Evolutionary conservation across 1,140 invertebrate genomes (phyloP), one percentile per base, ranked within the genome.

Genomic region (Pachypsylla venusta): DNA sequence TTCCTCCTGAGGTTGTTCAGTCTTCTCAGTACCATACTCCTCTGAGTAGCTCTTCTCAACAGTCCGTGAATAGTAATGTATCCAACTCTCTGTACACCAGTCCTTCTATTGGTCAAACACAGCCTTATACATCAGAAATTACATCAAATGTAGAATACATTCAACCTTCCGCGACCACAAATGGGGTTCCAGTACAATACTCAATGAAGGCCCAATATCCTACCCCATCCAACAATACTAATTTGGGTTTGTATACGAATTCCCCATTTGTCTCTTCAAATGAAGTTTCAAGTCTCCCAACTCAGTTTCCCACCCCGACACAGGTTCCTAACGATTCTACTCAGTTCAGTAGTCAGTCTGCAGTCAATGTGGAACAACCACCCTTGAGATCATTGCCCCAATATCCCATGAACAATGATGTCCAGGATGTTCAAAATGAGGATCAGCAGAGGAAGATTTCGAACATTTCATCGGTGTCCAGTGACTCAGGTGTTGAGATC

Each of bases 391-490:
- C n/a, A n/a, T 35, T 10, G 30, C 7, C 30, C 30, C 30, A 10
- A 35, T n/a, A 35, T n/a, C 30, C 30, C 30, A 35, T 22, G 16
- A 48, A 3, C 42, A 48, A 48, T 48, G 42, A 48, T 19, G 42
- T 19, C 42, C 42, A 4, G 42, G n/a, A 48, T n/a, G 42, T 19
- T 26, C 19, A 25, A 25, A 30, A 54, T 42, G 61, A 62, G 22
- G 61, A 62, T 13, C 28, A 35, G 12, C 61, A 62, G 58, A 54
- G 61, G 20, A 62, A 62, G 58, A 62, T 59, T 26, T 62, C 61
- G 1, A 56, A 57, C n/a, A 57, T 62, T 30, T 62, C 58, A 14
- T 56, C 54, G 25, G 28, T 62, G 13, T 62, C 58, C 1, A 56
- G 39, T 55, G 26, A 60, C 4, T 62, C 58, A 40, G 42, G 42